These are phyloP conservation scores for Acanthochromis polyacanthus DNA, from an alignment of 2,113 vertebrate genomes.

Conservation along the genomic window DNA sequence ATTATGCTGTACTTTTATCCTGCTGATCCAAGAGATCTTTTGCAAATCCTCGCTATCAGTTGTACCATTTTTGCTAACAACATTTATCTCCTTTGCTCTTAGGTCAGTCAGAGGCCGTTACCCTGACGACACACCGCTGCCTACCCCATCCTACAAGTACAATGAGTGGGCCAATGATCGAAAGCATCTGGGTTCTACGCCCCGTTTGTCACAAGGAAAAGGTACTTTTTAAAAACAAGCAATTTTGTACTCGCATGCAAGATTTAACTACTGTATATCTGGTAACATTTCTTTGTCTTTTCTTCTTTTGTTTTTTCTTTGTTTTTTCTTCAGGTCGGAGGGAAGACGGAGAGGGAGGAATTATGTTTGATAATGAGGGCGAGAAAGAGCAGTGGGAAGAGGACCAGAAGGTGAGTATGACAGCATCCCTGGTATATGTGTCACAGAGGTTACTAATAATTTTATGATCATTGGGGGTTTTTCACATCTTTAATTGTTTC, in stretches of 20 bases:
- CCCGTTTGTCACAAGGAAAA: conserved; percentile 94
- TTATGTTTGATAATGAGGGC: conserved; percentile 91
- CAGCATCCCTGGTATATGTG: not conserved
- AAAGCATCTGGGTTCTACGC: conserved; percentile 91
- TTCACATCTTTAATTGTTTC: not conserved
- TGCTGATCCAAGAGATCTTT: too few relatives aligned
- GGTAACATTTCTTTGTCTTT: conserved; percentile 5
- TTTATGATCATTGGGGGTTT: not conserved
- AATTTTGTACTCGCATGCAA: not conserved
- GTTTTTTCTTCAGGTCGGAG: conserved; percentile 82
- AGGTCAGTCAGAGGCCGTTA: conserved; percentile 92
- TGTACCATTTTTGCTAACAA: not conserved
- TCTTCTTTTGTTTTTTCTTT: too few relatives aligned
- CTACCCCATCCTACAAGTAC: conserved; percentile 97
- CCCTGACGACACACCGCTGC: conserved; percentile 90
- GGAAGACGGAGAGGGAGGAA: conserved; percentile 89
- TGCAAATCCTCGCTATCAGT: not conserved
- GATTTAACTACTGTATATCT: not conserved
- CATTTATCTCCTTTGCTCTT: conserved; percentile 28
- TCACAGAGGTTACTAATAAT: not conserved
- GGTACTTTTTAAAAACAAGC: conserved; percentile 78
- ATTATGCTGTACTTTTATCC: not conserved
- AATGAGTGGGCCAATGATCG: conserved; percentile 98
- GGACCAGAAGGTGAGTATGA: conserved; percentile 90
- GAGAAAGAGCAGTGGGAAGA: conserved; percentile 97